A percentile compares a stretch with the other conserved stretches of the same genome.
These are phyloP conservation scores for Volucella inanis DNA, from an alignment of 2,888 invertebrate genomes.

Conservation along the genomic window DNA sequence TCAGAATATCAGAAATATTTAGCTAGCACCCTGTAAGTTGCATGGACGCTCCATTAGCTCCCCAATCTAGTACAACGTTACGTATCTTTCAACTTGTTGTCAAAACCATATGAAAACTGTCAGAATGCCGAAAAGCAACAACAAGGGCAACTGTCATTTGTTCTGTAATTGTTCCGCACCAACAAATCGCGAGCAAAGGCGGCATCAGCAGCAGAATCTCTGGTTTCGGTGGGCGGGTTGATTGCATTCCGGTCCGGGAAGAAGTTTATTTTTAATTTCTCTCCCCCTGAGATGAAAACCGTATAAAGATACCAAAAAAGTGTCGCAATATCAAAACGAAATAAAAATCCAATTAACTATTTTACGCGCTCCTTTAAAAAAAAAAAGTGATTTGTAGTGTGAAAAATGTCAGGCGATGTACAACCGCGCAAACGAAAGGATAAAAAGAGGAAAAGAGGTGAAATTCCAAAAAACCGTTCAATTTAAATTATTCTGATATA, in stretches of 20 bases:
- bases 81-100: neutral
- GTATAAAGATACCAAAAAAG: conserved; percentile 40
- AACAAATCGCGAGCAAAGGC: neutral
- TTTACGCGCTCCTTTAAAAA: neutral
- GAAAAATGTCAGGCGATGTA: conserved; percentile 92
- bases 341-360: conserved; percentile 16
- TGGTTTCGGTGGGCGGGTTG: conserved; percentile 45
- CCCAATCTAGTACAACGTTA: conserved; percentile 19
- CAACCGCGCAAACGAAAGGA: conserved; percentile 94
- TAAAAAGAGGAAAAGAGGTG: conserved; percentile 91
- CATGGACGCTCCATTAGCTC: neutral
- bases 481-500: conserved; percentile 28
- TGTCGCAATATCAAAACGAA: neutral
- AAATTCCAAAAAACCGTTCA: conserved; percentile 16
- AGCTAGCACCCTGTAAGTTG: too few relatives aligned
- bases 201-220: conserved; percentile 41
- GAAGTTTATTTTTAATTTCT: conserved; percentile 65
- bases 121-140: neutral
- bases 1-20: too few relatives aligned
- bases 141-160: conserved; percentile 42
- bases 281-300: conserved; percentile 59
- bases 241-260: conserved; percentile 63
- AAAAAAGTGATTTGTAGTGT: conserved; percentile 35
- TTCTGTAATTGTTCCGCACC: conserved; percentile 2
- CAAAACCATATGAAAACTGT: conserved; percentile 33